Conservation (phyloP, 1,140 invertebrate genomes). For the Trialeurodes vaporariorum region DNA sequence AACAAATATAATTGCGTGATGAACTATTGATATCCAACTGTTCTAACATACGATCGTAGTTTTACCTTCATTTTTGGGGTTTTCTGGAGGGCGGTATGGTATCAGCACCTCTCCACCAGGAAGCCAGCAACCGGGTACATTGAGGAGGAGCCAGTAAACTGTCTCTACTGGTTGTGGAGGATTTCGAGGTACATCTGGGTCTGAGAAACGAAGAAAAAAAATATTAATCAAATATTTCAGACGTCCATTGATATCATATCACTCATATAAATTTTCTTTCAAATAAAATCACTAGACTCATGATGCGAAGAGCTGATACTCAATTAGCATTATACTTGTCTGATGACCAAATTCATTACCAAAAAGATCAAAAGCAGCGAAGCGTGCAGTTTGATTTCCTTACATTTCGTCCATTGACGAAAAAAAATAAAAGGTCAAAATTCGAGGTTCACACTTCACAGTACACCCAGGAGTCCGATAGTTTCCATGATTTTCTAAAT, state of each 20-base stretch:
- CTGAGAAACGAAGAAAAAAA: neutral
- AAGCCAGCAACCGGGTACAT: neutral
- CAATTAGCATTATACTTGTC: no score
- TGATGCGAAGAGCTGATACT: no score
- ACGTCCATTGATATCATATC: neutral
- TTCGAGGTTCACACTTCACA: no score
- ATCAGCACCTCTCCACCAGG: neutral
- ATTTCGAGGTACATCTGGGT: neutral
- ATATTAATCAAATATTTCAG: neutral
- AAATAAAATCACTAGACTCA: neutral
- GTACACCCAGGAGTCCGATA: no score
- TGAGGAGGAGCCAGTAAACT: neutral
- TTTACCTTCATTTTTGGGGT: neutral
- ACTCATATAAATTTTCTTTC: neutral
- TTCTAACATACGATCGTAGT: no score
- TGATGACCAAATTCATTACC: neutral
- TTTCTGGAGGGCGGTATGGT: neutral
- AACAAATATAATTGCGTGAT: no score
- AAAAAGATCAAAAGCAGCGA: neutral
- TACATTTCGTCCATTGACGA: no score
- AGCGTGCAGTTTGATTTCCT: no score
- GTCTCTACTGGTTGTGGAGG: neutral
- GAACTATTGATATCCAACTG: no score
- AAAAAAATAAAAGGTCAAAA: no score
- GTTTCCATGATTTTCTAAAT: no score